Percentiles rank a stretch among this genome's conserved stretches.
phyloP scores from a whole-genome alignment of 2,797 vertebrate genomes.

The Hyperoplus immaculatus region DNA sequence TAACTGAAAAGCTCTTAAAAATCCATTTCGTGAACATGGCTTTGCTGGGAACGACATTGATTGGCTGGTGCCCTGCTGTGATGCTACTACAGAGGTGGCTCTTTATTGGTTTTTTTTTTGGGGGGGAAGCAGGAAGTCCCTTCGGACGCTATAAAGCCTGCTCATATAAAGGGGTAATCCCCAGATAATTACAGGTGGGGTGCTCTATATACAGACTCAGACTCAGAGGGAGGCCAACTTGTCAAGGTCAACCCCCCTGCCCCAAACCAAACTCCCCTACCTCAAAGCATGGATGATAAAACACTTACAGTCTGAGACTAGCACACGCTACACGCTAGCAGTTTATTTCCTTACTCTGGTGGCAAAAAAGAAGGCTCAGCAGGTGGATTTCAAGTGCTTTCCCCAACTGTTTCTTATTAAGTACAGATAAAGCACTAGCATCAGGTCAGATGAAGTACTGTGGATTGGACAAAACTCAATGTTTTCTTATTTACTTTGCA shows the following conservation, averaged over 20 bases:
- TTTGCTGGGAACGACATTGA: constrained; percentile 40
- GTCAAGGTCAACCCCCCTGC: constrained; percentile 47
- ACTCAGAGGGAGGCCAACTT: constrained; percentile 39
- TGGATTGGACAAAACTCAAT: background rate
- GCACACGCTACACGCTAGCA: constrained; percentile 7
- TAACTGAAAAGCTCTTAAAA: constrained; percentile 25
- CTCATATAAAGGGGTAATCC: constrained; percentile 78
- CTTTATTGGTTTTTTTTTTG: constrained; percentile 68
- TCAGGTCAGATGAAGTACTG: background rate
- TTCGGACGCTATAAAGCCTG: constrained; percentile 73
- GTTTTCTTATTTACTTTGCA: constrained; percentile 11
- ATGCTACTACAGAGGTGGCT: constrained; percentile 53
- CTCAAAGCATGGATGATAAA: constrained; percentile 62
- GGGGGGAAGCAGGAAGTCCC: constrained; percentile 67
- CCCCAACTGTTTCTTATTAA: constrained; percentile 16
- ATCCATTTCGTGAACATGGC: constrained; percentile 27
- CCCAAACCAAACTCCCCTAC: constrained; percentile 23
- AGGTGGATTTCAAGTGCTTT: constrained; percentile 50
- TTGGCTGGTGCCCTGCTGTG: constrained; percentile 62
- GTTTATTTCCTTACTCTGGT: constrained; percentile 30
- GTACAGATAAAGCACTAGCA: background rate
- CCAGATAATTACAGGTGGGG: constrained; percentile 79
- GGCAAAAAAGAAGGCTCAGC: constrained; percentile 36
- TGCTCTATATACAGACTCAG: constrained; percentile 50
- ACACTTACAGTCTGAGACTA: constrained; percentile 59